A percentile compares a stretch with the other conserved stretches of the same genome.
Evolutionary conservation across 1,140 invertebrate genomes (phyloP).

Genomic region (Asbolus verrucosus): DNA sequence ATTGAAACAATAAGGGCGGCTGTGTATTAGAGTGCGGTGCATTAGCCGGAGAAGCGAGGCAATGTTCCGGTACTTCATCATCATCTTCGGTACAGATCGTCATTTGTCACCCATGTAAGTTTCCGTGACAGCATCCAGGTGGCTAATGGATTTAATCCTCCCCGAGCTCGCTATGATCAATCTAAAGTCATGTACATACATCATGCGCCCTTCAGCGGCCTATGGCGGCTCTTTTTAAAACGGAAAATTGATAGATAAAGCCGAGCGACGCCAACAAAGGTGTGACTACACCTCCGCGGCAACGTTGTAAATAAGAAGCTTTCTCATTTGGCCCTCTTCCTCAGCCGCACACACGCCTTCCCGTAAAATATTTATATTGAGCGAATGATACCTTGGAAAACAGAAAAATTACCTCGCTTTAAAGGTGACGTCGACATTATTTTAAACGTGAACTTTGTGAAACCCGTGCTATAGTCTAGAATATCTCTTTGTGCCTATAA

Average conservation of each 20-base stretch:
- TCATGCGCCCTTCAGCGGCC: constrained; percentile 41
- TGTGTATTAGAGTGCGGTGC: constrained; percentile 34
- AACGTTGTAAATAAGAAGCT: constrained; percentile 7
- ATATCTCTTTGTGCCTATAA: neutral
- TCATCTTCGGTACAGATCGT: constrained; percentile 46
- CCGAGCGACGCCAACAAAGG: no score
- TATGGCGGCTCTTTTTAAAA: constrained; percentile 31
- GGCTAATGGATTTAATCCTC: constrained; percentile 55
- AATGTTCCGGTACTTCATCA: constrained; percentile 37
- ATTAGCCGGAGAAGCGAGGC: constrained; percentile 32
- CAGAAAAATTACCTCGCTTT: constrained; percentile 18
- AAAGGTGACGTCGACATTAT: constrained; percentile 34
- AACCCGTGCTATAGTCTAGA: neutral
- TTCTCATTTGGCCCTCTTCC: no score
- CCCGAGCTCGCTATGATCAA: constrained; percentile 45
- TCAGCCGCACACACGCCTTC: neutral
- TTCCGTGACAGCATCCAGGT: constrained; percentile 52
- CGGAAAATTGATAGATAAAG: constrained; percentile 30
- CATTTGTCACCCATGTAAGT: constrained; percentile 54
- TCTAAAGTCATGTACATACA: constrained; percentile 51
- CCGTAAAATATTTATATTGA: constrained; percentile 6
- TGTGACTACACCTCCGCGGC: no score
- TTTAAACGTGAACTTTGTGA: constrained; percentile 27
- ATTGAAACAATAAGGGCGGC: constrained; percentile 24
- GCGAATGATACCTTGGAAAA: no score